These are phyloP conservation scores for Edolisoma coerulescens DNA, from an alignment of 2,113 vertebrate genomes.

Conservation along the genomic window DNA sequence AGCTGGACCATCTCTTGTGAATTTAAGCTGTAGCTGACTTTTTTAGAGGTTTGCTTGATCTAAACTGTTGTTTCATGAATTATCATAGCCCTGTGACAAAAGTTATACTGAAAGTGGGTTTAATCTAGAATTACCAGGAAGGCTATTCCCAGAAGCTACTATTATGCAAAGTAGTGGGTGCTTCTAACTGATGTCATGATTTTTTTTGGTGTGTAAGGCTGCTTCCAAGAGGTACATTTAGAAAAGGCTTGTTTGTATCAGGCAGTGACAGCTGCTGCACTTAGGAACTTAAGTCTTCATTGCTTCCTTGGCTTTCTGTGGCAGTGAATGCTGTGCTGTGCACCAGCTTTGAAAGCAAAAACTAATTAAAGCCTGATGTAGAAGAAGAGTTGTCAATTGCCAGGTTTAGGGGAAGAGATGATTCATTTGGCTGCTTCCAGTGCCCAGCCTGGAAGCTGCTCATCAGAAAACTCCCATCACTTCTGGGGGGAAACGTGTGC, in stretches of 20 bases:
- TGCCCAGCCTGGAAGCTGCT: not conserved
- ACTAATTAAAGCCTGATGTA: not conserved
- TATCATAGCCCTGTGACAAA: not conserved
- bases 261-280: not conserved
- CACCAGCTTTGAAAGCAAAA: not conserved
- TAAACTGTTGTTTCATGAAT: not conserved
- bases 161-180: not conserved
- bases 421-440: not conserved
- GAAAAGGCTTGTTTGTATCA: not conserved
- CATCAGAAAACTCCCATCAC: not conserved
- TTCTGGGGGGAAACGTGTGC: not conserved
- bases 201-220: not conserved
- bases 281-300: not conserved
- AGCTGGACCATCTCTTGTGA: not conserved
- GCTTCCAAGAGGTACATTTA: not conserved
- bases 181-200: not conserved
- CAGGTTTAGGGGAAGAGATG: not conserved
- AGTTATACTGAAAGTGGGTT: not conserved
- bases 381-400: not conserved
- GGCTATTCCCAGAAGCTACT: not conserved
- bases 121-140: not conserved
- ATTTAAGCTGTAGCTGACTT: not conserved
- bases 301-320: not conserved
- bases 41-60: not conserved
- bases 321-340: not conserved